Evolutionary conservation across 1,140 invertebrate genomes (phyloP), one percentile per base, ranked within the genome.

Genomic region (Helicoverpa zea): DNA sequence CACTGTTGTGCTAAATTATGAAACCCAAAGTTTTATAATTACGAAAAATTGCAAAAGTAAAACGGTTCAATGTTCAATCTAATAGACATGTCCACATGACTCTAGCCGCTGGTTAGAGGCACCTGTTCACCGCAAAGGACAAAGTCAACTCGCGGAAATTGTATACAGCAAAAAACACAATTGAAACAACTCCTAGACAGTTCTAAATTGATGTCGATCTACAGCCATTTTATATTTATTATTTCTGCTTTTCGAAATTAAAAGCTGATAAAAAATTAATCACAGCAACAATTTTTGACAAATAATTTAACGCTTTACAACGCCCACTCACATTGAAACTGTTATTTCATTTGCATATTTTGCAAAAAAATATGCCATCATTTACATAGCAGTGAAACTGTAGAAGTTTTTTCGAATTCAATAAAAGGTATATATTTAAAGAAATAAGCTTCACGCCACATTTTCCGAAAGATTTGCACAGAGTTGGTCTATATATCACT

Each of bases 91-190:
- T 79, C 86, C 79, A 83, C 61, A 76, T 56, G 82, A 82, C 3
- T 52, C 7, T 72, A 47, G 64, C 10, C 75, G 30, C 52, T 7
- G 23, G 16, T 52, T 79, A 81, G 63, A 79, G 74, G 77, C 82
- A 87, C 83, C 81, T 80, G 82, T 66, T 68, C 61, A 59, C 81
- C 72, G 81, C 76, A 81, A 83, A 84, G 84, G 83, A 88, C 79
- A 74, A 80, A 82, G 63, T 76, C 56, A 85, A 72, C 70, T 85
- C 78, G 76, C 81, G 82, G 82, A 84, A 84, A 88, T 84, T 64
- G 81, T 80, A 43, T 61, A 54, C 43, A 78, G 75, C 77, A 84
- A 86, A 86, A 86, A 86, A 82, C 70, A 77, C 64, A 70, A 85
- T 82, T 81, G 80, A 78, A 84, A 80, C 70, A 73, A 58, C 70